Conservation (phyloP, 2,113 vertebrate genomes). For the Melanotaenia duboulayi region DNA sequence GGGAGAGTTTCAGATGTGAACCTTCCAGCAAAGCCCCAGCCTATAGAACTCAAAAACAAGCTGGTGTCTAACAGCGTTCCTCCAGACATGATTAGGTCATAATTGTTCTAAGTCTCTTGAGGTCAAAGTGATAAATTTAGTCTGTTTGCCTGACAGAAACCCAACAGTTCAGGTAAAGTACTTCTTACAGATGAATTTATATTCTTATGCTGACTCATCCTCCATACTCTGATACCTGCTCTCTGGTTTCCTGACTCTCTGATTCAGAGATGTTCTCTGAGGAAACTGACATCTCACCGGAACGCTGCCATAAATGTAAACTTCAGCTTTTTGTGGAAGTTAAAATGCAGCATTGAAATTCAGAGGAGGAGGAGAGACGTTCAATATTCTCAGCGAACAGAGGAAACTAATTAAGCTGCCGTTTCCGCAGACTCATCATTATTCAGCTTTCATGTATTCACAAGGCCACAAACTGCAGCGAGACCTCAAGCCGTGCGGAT, state of each 20-base stretch:
- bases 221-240: not conserved
- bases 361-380: slow-evolving; percentile 13
- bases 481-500: slow-evolving; percentile 24
- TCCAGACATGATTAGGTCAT: too few species aligned
- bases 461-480: slow-evolving; percentile 24
- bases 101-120: too few species aligned
- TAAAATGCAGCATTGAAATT: not conserved
- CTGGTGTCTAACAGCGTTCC: too few species aligned
- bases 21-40: too few species aligned
- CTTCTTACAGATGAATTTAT: too few species aligned
- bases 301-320: slow-evolving; percentile 7
- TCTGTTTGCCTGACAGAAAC: too few species aligned
- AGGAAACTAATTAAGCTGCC: slow-evolving; percentile 22
- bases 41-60: too few species aligned
- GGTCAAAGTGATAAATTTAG: too few species aligned
- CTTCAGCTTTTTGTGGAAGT: slow-evolving; percentile 2
- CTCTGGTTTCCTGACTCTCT: not conserved
- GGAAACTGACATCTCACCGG: not conserved
- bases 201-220: not conserved
- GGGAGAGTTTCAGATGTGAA: too few species aligned
- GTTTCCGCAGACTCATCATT: slow-evolving; percentile 36
- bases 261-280: not conserved
- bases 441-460: slow-evolving; percentile 24
- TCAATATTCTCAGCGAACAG: slow-evolving; percentile 26
- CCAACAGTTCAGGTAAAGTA: too few species aligned